A percentile compares a stretch with the other conserved stretches of the same genome.
phyloP scores from a whole-genome alignment of 2,888 invertebrate species.

The Drosophila sordidula region DNA sequence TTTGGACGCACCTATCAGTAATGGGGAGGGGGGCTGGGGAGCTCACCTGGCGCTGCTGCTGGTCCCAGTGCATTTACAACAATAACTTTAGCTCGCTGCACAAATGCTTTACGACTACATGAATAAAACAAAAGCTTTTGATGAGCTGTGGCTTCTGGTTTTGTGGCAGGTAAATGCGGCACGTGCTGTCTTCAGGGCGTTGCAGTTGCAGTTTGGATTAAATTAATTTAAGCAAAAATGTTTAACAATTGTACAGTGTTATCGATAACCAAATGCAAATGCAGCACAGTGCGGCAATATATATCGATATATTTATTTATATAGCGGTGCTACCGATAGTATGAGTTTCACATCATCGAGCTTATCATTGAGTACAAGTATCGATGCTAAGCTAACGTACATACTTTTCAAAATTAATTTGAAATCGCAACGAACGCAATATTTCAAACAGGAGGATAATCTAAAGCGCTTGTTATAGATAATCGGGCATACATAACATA shows the following conservation, averaged over 20 bases:
- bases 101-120: constrained; percentile 12
- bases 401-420: not conserved
- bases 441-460: too few species aligned
- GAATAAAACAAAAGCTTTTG: constrained; percentile 6
- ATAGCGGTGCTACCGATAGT: constrained; percentile 28
- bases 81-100: constrained; percentile 32
- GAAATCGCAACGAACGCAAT: not conserved
- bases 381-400: constrained; percentile 8
- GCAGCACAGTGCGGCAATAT: constrained; percentile 21
- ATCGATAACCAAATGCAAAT: constrained; percentile 34
- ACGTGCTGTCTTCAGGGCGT: constrained; percentile 23
- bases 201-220: constrained; percentile 39
- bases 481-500: not conserved
- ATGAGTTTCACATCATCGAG: constrained; percentile 10
- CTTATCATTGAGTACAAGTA: not conserved
- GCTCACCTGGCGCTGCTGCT: constrained; percentile 53
- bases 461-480: not conserved
- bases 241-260: constrained; percentile 43
- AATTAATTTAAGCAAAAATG: constrained; percentile 49
- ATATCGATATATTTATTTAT: not conserved
- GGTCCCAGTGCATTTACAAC: constrained; percentile 45
- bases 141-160: constrained; percentile 1
- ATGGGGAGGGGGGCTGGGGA: not conserved
- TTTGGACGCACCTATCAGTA: constrained; percentile 6
- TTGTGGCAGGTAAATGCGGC: constrained; percentile 26